Evolutionary conservation across 2,113 vertebrate genomes (phyloP), one percentile per base, ranked within the genome.

Genomic region (Xenopus laevis): DNA sequence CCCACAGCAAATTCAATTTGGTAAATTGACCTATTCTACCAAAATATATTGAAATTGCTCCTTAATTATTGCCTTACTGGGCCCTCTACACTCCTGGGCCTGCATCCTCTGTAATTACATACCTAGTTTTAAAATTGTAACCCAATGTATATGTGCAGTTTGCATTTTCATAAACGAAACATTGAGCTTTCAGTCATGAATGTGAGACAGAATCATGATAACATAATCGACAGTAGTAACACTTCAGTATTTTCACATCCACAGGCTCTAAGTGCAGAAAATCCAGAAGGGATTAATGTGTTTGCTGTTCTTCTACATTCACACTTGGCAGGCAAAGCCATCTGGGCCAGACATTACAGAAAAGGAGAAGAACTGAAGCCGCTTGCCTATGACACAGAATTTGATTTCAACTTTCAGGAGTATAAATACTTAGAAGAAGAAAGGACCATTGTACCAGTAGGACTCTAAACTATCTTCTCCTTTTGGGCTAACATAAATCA

Each of bases 331-430:
- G 94, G 94, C 66, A 89, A 89, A 80, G 88, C 91, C 7, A 87
- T 95, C 79, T 81, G 86, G 78, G 86, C 92, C 81, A 89, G 94
- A 18, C 94, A 95, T 78, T 94, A 94, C 80, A 91, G 78, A 50
- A 84, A 90, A 0, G 86, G 91, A n/a, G 68, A 90, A 55, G 94
- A 95, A 79, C 88, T 92, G 82, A 83, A 86, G 73, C 81, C 88
- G 0, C 87, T 95, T 12, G 91, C 93, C 67, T 92, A 92, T 6
- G 94, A 95, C 0, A 87, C 94, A 0, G 88, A 89, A 58, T 95
- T 92, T 77, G 94, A 95, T 84, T 95, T 95, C 85, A 95, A 95
- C 86, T 95, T 94, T 82, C 94, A 95, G 82, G 94, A 95, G 80
- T 94, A 95, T 79, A 92, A 94, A 78, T 92, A 93, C 63, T 82